These are phyloP conservation scores for Typhlichthys subterraneus DNA, from an alignment of 2,797 vertebrate genomes.

Conservation along the genomic window DNA sequence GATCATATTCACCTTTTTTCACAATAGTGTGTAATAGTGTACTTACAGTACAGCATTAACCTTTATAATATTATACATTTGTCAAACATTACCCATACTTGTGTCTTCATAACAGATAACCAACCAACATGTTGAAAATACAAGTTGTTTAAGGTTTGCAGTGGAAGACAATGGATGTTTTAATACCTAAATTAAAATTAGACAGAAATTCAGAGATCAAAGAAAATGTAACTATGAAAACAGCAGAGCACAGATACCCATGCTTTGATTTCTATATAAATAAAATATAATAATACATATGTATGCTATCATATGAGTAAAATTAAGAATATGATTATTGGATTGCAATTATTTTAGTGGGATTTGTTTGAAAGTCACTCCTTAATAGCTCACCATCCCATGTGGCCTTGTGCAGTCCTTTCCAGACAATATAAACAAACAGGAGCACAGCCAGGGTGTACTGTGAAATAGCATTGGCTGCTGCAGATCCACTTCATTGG, in stretches of 20 bases:
- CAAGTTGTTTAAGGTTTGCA: not conserved
- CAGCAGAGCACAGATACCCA: too few species aligned
- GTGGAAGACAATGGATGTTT: not conserved
- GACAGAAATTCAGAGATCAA: not conserved
- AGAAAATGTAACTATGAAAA: not conserved
- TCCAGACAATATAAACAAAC: conserved; percentile 79
- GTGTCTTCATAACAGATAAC: not conserved
- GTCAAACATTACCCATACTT: conserved; percentile 31
- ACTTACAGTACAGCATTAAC: too few species aligned
- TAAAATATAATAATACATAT: too few species aligned
- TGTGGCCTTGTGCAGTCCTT: conserved; percentile 84
- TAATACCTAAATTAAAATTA: too few species aligned
- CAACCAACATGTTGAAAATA: not conserved
- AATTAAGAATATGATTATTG: too few species aligned
- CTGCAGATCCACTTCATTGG: conserved; percentile 86
- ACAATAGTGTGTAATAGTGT: too few species aligned
- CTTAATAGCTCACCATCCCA: conserved; percentile 83
- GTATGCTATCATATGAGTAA: not conserved
- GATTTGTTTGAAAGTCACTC: too few species aligned
- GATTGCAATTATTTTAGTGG: too few species aligned
- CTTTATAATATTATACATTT: conserved; percentile 20
- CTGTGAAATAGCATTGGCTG: conserved; percentile 87
- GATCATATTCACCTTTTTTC: too few species aligned
- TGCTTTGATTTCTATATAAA: too few species aligned
- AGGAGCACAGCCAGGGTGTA: conserved; percentile 81